Conservation (phyloP, 2,797 vertebrate species). For the Otus scops region DNA sequence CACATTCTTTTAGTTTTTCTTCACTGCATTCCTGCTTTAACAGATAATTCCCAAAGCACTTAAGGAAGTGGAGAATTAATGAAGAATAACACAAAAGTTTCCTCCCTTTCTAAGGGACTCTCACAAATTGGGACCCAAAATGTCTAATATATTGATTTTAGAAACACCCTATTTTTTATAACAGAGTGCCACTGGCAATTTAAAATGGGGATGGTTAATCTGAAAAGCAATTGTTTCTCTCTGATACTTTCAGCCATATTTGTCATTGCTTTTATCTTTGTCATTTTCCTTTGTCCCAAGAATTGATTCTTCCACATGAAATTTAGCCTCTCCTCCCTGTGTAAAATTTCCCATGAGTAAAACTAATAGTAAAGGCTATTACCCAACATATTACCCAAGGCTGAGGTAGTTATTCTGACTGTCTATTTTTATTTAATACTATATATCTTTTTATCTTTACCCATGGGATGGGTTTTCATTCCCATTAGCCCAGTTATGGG, state of each 20-base stretch:
- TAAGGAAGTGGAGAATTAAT: constrained; percentile 18
- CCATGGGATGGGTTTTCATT: background rate
- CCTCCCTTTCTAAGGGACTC: background rate
- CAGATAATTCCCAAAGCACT: constrained; percentile 14
- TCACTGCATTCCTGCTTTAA: background rate
- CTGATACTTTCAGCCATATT: constrained; percentile 9
- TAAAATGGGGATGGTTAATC: background rate
- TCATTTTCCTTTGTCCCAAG: constrained; percentile 20
- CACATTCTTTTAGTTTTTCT: background rate
- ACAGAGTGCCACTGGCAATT: background rate
- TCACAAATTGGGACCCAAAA: background rate
- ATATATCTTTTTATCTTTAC: constrained; percentile 21
- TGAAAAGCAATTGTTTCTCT: constrained; percentile 33
- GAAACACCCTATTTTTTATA: background rate
- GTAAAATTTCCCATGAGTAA: constrained; percentile 41
- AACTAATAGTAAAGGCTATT: constrained; percentile 25
- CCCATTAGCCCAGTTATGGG: background rate
- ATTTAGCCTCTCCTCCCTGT: background rate
- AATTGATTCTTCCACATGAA: constrained; percentile 39
- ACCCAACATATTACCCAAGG: background rate
- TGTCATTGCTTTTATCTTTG: constrained; percentile 23
- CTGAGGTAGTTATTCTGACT: constrained; percentile 3
- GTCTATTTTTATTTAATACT: constrained; percentile 53
- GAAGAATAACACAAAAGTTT: background rate
- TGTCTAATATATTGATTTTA: background rate